Percentiles rank a stretch among this genome's conserved stretches.
These are phyloP conservation scores for Semotilus atromaculatus DNA, from an alignment of 2,797 vertebrate genomes.

Conservation along the genomic window DNA sequence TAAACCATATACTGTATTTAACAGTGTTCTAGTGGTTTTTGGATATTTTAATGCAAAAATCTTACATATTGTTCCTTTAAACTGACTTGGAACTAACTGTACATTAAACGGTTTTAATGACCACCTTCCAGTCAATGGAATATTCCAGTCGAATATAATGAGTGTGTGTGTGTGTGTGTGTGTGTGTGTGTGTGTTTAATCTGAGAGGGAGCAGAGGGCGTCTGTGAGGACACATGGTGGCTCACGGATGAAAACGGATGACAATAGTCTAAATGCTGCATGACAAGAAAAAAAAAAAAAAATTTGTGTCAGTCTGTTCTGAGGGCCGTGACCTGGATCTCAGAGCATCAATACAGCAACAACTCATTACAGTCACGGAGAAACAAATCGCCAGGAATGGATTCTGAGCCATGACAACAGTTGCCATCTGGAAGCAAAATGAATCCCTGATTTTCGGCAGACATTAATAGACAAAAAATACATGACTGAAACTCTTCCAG, in stretches of 20 bases:
- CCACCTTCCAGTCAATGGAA: too few species aligned
- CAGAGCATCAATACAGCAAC: constrained; percentile 13
- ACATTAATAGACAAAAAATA: neutral
- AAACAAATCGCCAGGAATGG: neutral
- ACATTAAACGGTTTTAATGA: too few species aligned
- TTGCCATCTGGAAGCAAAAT: constrained; percentile 40
- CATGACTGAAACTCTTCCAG: neutral
- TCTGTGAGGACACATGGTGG: neutral
- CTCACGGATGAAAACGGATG: neutral
- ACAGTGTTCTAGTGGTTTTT: too few species aligned
- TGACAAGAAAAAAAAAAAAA: constrained; percentile 16
- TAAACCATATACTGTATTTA: too few species aligned
- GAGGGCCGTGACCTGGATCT: constrained; percentile 5
- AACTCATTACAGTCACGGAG: neutral
- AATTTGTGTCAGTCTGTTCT: neutral
- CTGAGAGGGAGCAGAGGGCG: constrained; percentile 2
- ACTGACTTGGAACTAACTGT: too few species aligned
- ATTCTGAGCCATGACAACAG: constrained; percentile 31
- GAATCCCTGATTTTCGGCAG: constrained; percentile 16
- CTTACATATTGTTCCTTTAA: too few species aligned
- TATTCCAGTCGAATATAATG: too few species aligned
- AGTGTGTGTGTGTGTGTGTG: too few species aligned
- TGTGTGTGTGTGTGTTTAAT: neutral
- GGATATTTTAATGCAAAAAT: too few species aligned
- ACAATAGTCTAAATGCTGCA: neutral